Percentiles rank a stretch among this genome's conserved stretches.
Conservation (phyloP, 2,113 vertebrate genomes). For the Circaetus cinerascens region DNA sequence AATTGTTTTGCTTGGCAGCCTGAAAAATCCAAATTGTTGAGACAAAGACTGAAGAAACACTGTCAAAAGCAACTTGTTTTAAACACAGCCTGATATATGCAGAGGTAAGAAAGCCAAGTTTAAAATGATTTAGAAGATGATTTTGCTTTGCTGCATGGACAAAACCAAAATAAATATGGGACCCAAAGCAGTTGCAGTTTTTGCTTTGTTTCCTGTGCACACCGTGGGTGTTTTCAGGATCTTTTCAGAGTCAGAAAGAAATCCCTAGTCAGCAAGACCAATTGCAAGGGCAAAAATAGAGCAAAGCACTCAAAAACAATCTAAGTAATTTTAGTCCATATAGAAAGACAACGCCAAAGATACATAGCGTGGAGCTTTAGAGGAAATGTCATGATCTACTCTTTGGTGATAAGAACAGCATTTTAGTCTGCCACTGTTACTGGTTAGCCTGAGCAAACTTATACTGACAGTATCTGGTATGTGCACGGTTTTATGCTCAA, state of each 20-base stretch:
- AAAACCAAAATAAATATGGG: background rate
- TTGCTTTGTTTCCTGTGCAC: background rate
- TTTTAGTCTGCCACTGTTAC: background rate
- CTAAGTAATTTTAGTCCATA: background rate
- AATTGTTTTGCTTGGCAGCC: conserved; percentile 70
- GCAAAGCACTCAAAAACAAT: background rate
- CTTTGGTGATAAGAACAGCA: background rate
- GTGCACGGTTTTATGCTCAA: background rate
- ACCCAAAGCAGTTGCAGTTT: background rate
- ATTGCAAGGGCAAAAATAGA: background rate
- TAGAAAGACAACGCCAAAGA: background rate
- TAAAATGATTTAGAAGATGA: background rate
- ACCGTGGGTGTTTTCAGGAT: background rate
- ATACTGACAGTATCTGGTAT: background rate
- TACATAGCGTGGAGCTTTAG: fast-evolving
- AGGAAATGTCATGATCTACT: background rate
- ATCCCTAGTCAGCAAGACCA: conserved; percentile 1
- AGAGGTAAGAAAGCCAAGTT: background rate
- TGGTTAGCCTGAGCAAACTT: background rate
- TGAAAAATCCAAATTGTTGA: conserved; percentile 21
- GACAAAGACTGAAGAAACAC: conserved; percentile 36
- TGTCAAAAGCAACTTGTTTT: background rate
- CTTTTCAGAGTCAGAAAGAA: background rate
- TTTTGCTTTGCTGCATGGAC: conserved; percentile 28
- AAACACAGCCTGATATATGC: background rate